Evolutionary conservation across 2,888 invertebrate genomes (phyloP), one percentile per base, ranked within the genome.

Genomic region (Diarsia brunnea): DNA sequence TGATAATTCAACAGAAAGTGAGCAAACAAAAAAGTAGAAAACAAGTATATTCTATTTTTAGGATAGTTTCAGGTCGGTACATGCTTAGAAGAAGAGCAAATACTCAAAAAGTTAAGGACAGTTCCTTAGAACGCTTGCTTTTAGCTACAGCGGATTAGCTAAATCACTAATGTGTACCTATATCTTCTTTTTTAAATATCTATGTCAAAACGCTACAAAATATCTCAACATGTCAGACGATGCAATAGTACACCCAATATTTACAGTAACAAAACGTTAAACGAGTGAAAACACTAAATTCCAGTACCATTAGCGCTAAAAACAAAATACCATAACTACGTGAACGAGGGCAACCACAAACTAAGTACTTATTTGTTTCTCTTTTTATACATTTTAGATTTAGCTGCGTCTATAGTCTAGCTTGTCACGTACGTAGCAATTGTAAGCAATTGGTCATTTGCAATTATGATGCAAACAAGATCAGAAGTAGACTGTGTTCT

Each of bases 351-450:
- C 84, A 81, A 77, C 82, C 77, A 65, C 78, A 78, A 73, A 80
- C 66, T 68, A 43, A 63, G n/a, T 24, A 63, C n/a, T 43, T 43
- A 47, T 71, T 86, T 79, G 70, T 87, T 81, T 82, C 61, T 78
- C 53, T 77, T 69, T 87, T 78, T 75, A 53, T 74, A n/a, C 45
- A 66, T 51, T 74, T 72, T 73, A 75, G 65, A 75, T 83, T 65
- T 53, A 73, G 31, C 70, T 61, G 43, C 4, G 70, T 55, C 64
- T 68, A 79, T 60, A 73, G 53, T n/a, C 71, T 69, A 81, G 75
- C 47, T 73, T 67, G 85, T 79, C 87, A 87, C 87, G 87, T 86
- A 81, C 82, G 43, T 61, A 65, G 75, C 75, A 84, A 77, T 87
- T 76, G 72, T 72, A 75, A 76, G 76, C 83, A 81, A 84, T 86